These are phyloP conservation scores for Ceyx erithaca DNA, from an alignment of 2,797 vertebrate genomes.

Conservation along the genomic window DNA sequence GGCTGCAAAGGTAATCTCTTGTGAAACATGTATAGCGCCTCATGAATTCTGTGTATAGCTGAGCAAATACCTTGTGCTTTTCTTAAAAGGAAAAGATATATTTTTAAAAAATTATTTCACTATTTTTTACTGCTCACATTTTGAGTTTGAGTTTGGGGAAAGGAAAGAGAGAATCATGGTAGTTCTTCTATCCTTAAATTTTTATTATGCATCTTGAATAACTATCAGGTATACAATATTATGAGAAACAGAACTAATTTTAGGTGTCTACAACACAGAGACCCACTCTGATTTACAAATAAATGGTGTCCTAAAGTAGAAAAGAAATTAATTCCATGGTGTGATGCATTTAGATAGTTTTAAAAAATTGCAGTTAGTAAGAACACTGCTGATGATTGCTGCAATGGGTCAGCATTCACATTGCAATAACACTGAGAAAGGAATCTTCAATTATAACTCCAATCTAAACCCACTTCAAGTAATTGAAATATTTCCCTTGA, in stretches of 20 bases:
- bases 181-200: background rate
- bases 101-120: background rate
- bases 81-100: background rate
- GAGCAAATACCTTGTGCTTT: background rate
- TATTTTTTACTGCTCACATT: background rate
- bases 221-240: background rate
- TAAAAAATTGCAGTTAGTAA: conserved; percentile 1
- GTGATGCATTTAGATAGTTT: background rate
- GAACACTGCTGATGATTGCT: background rate
- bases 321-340: background rate
- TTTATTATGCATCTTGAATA: background rate
- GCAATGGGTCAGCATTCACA: background rate
- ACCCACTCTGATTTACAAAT: background rate
- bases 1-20: background rate
- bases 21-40: background rate
- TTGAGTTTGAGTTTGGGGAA: background rate
- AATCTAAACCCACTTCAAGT: conserved; percentile 9
- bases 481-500: conserved; percentile 14
- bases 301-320: background rate
- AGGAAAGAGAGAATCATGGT: background rate
- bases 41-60: background rate
- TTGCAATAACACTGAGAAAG: background rate
- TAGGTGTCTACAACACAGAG: background rate
- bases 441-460: background rate
- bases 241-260: background rate